phyloP scores from a whole-genome alignment of 2,113 vertebrate genomes.

The Halichoerus grypus region DNA sequence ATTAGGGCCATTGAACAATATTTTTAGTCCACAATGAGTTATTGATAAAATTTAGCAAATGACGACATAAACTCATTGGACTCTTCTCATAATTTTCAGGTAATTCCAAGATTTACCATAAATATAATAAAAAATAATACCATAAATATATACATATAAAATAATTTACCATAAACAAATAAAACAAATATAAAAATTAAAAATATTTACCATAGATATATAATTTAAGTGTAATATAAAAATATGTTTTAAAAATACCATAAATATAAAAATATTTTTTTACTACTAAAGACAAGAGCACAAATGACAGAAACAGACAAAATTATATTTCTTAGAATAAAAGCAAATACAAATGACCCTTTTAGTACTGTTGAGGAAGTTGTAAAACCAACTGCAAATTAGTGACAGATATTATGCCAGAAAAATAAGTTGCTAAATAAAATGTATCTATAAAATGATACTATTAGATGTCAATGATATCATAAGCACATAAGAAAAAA shows the following conservation, averaged over 20 bases:
- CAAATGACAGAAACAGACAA: not conserved
- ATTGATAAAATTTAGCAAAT: conserved; percentile 31
- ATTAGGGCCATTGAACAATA: not conserved
- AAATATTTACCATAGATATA: not conserved
- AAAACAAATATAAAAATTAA: not conserved
- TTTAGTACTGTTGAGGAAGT: not conserved
- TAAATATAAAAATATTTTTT: not conserved
- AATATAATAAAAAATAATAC: not conserved
- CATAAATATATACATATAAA: not conserved
- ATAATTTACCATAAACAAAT: not conserved
- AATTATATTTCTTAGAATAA: not conserved
- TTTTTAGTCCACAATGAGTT: not conserved
- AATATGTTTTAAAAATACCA: not conserved
- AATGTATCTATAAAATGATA: not conserved
- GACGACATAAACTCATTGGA: not conserved
- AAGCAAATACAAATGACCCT: not conserved
- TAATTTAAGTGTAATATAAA: not conserved
- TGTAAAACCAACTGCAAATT: not conserved
- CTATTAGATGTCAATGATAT: not conserved
- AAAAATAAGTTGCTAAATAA: not conserved
- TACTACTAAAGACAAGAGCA: not conserved
- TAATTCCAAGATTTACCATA: not conserved
- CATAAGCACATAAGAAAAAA: not conserved
- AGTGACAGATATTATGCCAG: not conserved
- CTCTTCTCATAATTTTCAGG: conserved; percentile 8